These are phyloP conservation scores for Phyllostomus hastatus DNA, from an alignment of 2,113 vertebrate genomes.

Conservation along the genomic window DNA sequence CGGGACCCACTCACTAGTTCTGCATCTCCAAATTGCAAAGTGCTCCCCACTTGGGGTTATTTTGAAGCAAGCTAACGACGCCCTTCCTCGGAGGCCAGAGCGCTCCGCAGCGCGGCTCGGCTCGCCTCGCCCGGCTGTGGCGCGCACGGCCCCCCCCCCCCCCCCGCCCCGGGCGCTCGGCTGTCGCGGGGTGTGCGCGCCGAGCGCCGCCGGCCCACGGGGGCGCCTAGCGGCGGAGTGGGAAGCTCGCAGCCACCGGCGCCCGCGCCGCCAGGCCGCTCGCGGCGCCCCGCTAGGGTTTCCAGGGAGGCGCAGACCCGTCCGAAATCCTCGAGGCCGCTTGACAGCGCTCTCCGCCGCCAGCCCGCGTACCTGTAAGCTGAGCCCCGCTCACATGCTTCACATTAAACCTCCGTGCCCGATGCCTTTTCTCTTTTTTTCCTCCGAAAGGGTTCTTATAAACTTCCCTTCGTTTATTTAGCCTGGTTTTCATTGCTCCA, in stretches of 20 bases:
- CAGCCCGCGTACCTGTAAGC: conserved; percentile 79
- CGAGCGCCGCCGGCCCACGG: not conserved
- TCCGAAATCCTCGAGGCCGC: conserved; percentile 27
- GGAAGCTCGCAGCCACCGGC: not conserved
- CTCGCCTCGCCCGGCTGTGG: not conserved
- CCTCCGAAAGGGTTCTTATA: conserved; percentile 91
- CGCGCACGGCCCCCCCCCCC: not conserved
- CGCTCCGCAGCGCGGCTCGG: not conserved
- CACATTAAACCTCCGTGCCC: conserved; percentile 89
- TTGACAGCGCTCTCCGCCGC: conserved; percentile 37
- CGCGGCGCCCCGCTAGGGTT: not conserved
- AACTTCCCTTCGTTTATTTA: conserved; percentile 97
- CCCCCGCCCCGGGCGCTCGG: not conserved
- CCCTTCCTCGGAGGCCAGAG: not conserved
- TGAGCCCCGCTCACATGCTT: conserved; percentile 89
- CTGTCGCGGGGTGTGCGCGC: fast-evolving
- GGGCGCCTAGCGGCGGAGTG: not conserved
- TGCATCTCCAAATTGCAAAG: not conserved
- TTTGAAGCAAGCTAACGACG: too few species aligned
- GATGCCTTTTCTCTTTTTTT: conserved; percentile 81
- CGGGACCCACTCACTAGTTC: not conserved
- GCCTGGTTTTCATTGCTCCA: conserved; percentile 98
- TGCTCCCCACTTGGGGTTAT: fast-evolving
- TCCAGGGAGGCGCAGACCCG: conserved; percentile 45
- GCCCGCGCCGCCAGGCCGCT: not conserved